Base-by-base conservation (phyloP, 2,888 invertebrate species). In the Zygothrica quintamaculata region DNA sequence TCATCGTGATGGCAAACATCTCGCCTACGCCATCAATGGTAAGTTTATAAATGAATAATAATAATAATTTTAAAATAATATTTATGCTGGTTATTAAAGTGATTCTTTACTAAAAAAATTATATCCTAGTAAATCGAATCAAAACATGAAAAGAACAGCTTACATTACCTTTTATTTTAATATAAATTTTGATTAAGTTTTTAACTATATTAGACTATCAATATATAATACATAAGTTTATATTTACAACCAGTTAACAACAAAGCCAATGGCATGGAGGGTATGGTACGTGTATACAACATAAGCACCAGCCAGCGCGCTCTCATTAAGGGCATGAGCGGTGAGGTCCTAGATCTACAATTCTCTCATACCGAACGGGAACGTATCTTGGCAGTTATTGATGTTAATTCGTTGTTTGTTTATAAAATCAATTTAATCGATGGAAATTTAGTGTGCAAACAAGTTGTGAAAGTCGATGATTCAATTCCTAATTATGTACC, bases 21-120 rank as follows among this genome's bases (percentile, higher is more conserved):
- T 98, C 74, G 98, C 98, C 0, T 98, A 98, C 92, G 96, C 95
- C 61, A 95, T 98, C 67, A 97, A 96, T 94, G 96, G 97, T 97
- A 91, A 90, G 84, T 40, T 9, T 6, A n/a, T n/a, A n/a, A n/a
- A n/a, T n/a, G n/a, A n/a, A n/a, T n/a, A n/a, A n/a, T n/a, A n/a
- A n/a, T n/a, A n/a, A n/a, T n/a, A n/a, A n/a, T n/a, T n/a, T n/a
- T n/a, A n/a, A n/a, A n/a, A n/a, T n/a, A n/a, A n/a, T n/a, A n/a
- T n/a, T n/a, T n/a, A n/a, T n/a, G n/a, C n/a, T n/a, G n/a, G n/a
- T n/a, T n/a, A n/a, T n/a, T n/a, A n/a, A n/a, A n/a, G n/a, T n/a
- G n/a, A n/a, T n/a, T n/a, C n/a, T n/a, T n/a, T n/a, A n/a, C n/a
- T n/a, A n/a, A n/a, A n/a, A n/a, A n/a, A n/a, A n/a, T n/a, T n/a